phyloP scores from a whole-genome alignment of 2,888 invertebrate species.

The Drosophila meridiana region DNA sequence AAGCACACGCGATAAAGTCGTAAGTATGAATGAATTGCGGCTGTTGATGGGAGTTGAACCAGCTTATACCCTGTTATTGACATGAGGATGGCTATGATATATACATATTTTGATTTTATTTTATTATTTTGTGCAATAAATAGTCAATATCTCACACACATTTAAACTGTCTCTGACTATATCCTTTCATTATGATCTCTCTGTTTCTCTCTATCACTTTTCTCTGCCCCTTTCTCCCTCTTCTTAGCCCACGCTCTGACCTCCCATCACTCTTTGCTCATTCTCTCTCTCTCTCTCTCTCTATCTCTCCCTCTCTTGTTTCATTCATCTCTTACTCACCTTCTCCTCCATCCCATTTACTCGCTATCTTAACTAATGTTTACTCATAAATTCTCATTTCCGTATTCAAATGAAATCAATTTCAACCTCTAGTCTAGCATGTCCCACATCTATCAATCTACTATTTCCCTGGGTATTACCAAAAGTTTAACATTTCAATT shows the following conservation, averaged over 20 bases:
- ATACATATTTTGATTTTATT: too few relatives aligned
- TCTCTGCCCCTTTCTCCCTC: background rate
- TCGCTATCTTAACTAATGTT: background rate
- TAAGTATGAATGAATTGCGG: conserved; percentile 29
- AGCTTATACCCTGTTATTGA: conserved; percentile 14
- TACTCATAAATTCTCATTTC: background rate
- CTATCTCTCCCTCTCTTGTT: background rate
- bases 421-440: background rate
- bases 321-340: background rate
- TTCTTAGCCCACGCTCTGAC: too few relatives aligned
- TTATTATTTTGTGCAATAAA: too few relatives aligned
- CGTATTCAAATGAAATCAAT: background rate
- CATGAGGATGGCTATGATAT: too few relatives aligned
- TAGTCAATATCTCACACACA: too few relatives aligned
- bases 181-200: background rate
- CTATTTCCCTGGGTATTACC: conserved; percentile 29
- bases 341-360: background rate
- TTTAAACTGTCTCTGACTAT: too few relatives aligned
- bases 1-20: conserved; percentile 24
- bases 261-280: background rate
- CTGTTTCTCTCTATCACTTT: background rate
- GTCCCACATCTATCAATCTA: background rate
- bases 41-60: background rate
- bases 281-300: background rate
- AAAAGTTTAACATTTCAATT: conserved; percentile 77